Evolutionary conservation across 2,888 invertebrate species (phyloP).

Genomic region (Zhuqinia jingwanae): DNA sequence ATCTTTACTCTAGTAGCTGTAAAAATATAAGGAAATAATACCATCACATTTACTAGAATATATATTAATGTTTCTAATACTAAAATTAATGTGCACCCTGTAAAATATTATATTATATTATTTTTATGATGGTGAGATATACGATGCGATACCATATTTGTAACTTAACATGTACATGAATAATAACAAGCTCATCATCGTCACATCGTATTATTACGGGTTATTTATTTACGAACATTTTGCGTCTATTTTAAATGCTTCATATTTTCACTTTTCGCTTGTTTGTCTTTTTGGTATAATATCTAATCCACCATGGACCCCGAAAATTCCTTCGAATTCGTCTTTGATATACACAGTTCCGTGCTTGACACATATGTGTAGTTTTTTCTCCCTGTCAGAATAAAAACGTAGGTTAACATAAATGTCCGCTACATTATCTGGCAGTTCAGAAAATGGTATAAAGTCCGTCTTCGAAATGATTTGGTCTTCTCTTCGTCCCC

Average conservation of each 20-base stretch:
- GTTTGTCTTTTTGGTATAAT: neutral
- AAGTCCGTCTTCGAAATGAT: conserved; percentile 46
- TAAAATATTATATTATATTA: neutral
- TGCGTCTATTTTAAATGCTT: neutral
- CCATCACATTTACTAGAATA: too few relatives aligned
- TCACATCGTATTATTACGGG: too few relatives aligned
- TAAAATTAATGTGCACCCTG: too few relatives aligned
- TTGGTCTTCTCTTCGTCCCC: conserved; percentile 71
- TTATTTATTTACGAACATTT: neutral
- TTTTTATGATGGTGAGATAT: neutral
- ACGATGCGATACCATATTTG: too few relatives aligned
- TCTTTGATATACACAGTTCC: conserved; percentile 56
- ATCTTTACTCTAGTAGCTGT: too few relatives aligned
- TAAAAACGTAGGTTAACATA: conserved; percentile 67
- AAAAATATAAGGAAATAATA: too few relatives aligned
- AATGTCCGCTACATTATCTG: conserved; percentile 45
- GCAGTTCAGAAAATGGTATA: conserved; percentile 70
- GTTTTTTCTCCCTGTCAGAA: conserved; percentile 44
- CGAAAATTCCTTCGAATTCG: conserved; percentile 69
- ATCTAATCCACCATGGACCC: conserved; percentile 14
- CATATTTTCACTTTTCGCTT: neutral
- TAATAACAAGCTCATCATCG: neutral
- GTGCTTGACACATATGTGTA: conserved; percentile 68
- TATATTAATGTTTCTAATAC: too few relatives aligned
- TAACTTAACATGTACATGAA: conserved; percentile 9